These are phyloP conservation scores for Kuschelorhynchus macadamiae DNA, from an alignment of 2,888 invertebrate species.

Conservation along the genomic window DNA sequence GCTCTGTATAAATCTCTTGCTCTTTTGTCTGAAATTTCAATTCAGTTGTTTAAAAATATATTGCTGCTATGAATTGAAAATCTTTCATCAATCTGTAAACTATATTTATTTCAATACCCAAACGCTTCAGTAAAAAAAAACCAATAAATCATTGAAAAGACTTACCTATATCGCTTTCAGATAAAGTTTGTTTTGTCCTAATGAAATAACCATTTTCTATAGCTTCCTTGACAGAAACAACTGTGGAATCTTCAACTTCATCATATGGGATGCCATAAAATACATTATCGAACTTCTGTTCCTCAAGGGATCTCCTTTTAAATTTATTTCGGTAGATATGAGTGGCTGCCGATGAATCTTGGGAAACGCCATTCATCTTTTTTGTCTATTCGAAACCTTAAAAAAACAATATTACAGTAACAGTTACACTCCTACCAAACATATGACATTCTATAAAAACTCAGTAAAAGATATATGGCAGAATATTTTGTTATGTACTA, in stretches of 20 bases:
- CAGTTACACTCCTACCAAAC: too few relatives aligned
- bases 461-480: too few relatives aligned
- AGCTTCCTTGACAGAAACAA: background rate
- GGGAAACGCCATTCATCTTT: constrained; percentile 41
- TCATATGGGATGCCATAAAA: constrained; percentile 29
- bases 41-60: constrained; percentile 1
- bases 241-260: constrained; percentile 16
- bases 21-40: constrained; percentile 15
- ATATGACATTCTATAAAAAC: too few relatives aligned
- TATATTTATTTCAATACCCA: too few relatives aligned
- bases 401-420: too few relatives aligned
- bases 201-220: background rate
- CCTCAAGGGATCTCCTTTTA: constrained; percentile 21
- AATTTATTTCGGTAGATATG: background rate
- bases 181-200: constrained; percentile 4
- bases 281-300: constrained; percentile 36
- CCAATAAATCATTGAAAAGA: too few relatives aligned
- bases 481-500: too few relatives aligned
- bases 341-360: constrained; percentile 1
- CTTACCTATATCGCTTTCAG: constrained; percentile 20
- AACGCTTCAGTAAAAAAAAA: too few relatives aligned
- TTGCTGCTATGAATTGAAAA: too few relatives aligned
- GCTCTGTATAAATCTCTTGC: constrained; percentile 13
- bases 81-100: too few relatives aligned
- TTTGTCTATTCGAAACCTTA: constrained; percentile 36